These are phyloP conservation scores for Pimpla rufipes DNA, from an alignment of 2,888 invertebrate species.

Conservation along the genomic window DNA sequence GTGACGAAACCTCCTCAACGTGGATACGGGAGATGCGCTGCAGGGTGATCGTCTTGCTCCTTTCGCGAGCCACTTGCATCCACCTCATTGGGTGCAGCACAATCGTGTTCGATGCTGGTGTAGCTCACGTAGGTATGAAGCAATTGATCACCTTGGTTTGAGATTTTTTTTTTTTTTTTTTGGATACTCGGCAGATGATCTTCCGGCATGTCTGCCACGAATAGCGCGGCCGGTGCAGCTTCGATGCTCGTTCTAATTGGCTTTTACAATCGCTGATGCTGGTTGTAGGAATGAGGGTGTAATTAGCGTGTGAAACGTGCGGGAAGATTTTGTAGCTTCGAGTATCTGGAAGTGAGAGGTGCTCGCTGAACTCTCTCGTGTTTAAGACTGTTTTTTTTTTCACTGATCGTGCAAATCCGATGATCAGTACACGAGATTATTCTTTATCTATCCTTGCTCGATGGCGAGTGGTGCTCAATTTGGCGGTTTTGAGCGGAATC, in stretches of 20 bases:
- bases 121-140: conserved; percentile 16
- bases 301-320: background rate
- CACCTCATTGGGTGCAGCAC: conserved; percentile 7
- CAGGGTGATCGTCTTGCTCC: conserved; percentile 9
- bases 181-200: background rate
- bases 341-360: too few species aligned
- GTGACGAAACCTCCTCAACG: conserved; percentile 17
- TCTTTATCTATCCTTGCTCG: background rate
- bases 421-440: background rate
- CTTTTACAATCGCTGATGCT: background rate
- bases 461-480: background rate
- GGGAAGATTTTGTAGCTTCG: too few species aligned
- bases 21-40: background rate
- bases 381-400: too few species aligned
- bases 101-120: background rate
- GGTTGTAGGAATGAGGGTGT: background rate
- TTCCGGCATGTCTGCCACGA: background rate
- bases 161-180: background rate
- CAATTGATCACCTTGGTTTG: conserved; percentile 10
- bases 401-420: background rate
- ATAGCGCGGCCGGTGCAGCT: background rate
- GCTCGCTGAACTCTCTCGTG: too few species aligned
- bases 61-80: conserved; percentile 37
- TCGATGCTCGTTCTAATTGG: background rate
- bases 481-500: background rate